These are phyloP conservation scores for Pristionchus entomophagus DNA, from an alignment of 2,888 invertebrate genomes.

Conservation along the genomic window DNA sequence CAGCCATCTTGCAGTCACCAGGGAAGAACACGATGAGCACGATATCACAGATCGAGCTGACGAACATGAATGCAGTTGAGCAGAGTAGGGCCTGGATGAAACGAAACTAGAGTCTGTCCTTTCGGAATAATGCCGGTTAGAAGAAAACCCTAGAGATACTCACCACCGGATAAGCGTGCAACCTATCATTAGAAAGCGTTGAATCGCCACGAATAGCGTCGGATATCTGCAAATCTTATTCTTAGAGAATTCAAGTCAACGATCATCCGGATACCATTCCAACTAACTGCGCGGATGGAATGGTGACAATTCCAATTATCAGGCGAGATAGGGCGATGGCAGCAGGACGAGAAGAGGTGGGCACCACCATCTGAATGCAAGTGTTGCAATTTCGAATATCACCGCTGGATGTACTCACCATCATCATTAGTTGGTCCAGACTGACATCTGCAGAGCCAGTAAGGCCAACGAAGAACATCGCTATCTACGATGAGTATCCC, in stretches of 20 bases:
- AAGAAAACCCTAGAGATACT: background rate
- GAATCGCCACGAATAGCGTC: background rate
- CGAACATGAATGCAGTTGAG: background rate
- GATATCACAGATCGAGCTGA: background rate
- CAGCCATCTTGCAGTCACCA: background rate
- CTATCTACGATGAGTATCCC: too few species aligned
- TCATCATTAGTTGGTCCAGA: background rate
- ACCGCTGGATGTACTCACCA: background rate
- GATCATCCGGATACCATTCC: background rate
- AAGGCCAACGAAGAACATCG: background rate
- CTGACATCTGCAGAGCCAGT: background rate
- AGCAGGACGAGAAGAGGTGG: background rate
- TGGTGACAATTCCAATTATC: background rate
- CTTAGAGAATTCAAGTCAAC: too few species aligned
- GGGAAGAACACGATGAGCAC: background rate
- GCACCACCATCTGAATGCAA: background rate
- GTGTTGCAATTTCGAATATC: too few species aligned
- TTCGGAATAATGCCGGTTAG: background rate
- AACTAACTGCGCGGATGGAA: background rate
- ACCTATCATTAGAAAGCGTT: background rate
- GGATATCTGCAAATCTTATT: background rate
- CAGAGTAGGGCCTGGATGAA: background rate
- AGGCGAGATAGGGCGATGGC: background rate
- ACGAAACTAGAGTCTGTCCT: background rate
- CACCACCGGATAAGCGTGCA: constrained; percentile 22